These are phyloP conservation scores for Ceuthmochares aereus DNA, from an alignment of 2,113 vertebrate species.

Conservation along the genomic window DNA sequence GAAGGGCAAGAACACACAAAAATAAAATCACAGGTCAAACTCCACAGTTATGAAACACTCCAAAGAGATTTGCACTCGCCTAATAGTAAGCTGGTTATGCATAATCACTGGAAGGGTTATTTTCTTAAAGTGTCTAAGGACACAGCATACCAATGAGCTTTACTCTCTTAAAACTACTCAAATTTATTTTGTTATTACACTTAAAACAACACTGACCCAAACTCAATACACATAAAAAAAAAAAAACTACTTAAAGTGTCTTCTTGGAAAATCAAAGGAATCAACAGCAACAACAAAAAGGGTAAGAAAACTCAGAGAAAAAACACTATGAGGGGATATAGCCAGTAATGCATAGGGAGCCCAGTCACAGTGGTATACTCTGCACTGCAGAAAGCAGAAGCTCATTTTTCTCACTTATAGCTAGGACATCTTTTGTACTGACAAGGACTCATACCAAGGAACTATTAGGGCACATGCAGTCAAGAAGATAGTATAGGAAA, in stretches of 20 bases:
- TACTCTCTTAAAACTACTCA: neutral
- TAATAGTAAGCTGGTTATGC: neutral
- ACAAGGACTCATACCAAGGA: neutral
- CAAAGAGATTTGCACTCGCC: neutral
- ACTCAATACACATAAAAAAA: neutral
- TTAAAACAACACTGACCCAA: neutral
- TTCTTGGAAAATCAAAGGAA: neutral
- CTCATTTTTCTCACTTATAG: neutral
- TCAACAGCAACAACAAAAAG: neutral
- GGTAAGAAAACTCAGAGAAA: neutral
- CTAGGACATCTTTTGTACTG: neutral
- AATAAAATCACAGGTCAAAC: neutral
- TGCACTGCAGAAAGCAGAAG: neutral
- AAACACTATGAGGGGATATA: accelerated
- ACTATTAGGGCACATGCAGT: neutral
- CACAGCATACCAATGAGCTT: neutral
- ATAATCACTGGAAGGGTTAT: neutral
- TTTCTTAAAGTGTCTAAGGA: neutral
- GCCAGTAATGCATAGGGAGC: neutral
- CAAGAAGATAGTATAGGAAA: neutral
- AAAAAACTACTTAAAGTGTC: neutral
- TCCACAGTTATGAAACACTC: neutral
- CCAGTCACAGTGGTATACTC: accelerated
- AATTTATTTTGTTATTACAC: neutral
- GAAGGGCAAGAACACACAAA: neutral